Percentiles rank a stretch among this genome's conserved stretches.
These are phyloP conservation scores for Parus major DNA, from an alignment of 2,113 vertebrate genomes.

Conservation along the genomic window DNA sequence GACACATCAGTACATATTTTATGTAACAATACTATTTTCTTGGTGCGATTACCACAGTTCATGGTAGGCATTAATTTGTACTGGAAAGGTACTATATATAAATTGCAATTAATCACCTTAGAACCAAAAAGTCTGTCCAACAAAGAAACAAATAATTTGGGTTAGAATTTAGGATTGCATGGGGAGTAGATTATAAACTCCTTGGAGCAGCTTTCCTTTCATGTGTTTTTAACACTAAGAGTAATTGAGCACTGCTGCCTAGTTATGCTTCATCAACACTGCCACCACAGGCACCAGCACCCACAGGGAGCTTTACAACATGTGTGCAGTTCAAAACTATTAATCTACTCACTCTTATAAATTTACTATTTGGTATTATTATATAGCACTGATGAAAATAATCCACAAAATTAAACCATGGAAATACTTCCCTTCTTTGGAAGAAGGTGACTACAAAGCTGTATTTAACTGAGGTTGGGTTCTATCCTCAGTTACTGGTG, in stretches of 20 bases:
- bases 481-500: neutral
- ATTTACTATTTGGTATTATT: rapidly evolving
- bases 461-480: neutral
- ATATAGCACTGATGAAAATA: neutral
- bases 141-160: neutral
- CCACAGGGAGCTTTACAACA: neutral
- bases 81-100: neutral
- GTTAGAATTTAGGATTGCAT: neutral
- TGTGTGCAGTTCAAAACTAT: neutral
- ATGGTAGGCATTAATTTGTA: neutral
- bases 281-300: neutral
- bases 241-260: neutral
- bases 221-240: neutral
- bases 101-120: neutral
- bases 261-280: neutral
- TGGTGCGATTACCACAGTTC: neutral
- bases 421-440: neutral
- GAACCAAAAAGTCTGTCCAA: neutral
- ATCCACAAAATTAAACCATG: neutral
- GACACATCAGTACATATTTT: neutral
- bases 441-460: neutral
- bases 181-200: neutral
- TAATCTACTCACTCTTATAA: neutral
- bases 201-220: neutral
- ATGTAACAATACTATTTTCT: neutral